Percentiles rank a stretch among this genome's conserved stretches.
Evolutionary conservation across 2,888 invertebrate species (phyloP).

Genomic region (Cheilosia scutellata): DNA sequence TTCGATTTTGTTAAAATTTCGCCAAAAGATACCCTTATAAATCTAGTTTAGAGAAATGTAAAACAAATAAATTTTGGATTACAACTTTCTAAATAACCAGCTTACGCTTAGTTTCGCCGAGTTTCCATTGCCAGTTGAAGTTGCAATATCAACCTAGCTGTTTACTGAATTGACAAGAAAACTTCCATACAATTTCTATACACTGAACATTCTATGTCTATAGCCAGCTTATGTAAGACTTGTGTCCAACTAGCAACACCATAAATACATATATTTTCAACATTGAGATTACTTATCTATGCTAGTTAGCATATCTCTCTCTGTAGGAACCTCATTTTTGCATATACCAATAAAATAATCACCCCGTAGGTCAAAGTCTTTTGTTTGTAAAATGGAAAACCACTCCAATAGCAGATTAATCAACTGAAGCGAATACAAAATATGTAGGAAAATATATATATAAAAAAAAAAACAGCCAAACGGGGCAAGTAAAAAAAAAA

Average conservation of each 20-base stretch:
- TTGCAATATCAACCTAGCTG: no score
- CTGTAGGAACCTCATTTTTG: constrained; percentile 38
- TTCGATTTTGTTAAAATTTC: no score
- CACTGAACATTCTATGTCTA: neutral
- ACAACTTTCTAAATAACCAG: no score
- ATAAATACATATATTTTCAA: constrained; percentile 6
- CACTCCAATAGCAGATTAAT: constrained; percentile 71
- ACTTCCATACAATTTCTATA: constrained; percentile 25
- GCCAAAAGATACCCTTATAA: no score
- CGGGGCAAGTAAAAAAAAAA: neutral
- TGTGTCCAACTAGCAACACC: neutral
- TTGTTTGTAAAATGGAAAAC: constrained; percentile 70
- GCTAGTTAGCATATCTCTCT: constrained; percentile 52
- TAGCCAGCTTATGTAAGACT: constrained; percentile 40
- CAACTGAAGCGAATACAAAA: constrained; percentile 45
- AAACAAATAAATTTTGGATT: no score
- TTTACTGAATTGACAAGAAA: no score
- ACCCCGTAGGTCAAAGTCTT: constrained; percentile 72
- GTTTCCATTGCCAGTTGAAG: no score
- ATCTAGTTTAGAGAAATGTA: no score
- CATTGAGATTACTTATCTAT: constrained; percentile 48
- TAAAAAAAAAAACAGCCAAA: neutral
- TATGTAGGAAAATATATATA: neutral
- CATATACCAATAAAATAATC: constrained; percentile 43
- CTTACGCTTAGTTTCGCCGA: no score